phyloP scores from a whole-genome alignment of 2,113 vertebrate genomes.

The Ammodytes marinus region DNA sequence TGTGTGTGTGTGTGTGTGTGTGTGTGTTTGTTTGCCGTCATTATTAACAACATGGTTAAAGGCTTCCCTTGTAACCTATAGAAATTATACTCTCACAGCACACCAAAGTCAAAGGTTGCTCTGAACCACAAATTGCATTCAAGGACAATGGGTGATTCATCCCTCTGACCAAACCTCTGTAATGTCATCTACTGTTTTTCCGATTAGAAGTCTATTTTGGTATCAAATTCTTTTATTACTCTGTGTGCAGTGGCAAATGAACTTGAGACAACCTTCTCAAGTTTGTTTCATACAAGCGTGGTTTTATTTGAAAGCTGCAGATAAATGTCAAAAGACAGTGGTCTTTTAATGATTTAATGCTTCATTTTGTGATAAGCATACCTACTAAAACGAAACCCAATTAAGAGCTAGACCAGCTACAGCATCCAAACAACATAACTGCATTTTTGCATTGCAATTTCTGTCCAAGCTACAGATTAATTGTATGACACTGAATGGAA shows the following conservation, averaged over 20 bases:
- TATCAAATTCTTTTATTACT: constrained; percentile 61
- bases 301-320: constrained; percentile 37
- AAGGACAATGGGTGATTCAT: constrained; percentile 63
- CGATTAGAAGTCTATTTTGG: constrained; percentile 59
- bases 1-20: not conserved
- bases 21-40: constrained; percentile 23
- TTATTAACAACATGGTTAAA: constrained; percentile 21
- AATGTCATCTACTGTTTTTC: constrained; percentile 41
- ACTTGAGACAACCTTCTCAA: constrained; percentile 41
- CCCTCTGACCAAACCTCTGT: constrained; percentile 16
- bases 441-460: not conserved
- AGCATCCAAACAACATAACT: not conserved
- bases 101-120: constrained; percentile 40
- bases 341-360: constrained; percentile 27
- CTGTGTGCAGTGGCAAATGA: constrained; percentile 13
- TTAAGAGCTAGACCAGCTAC: not conserved
- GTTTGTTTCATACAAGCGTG: constrained; percentile 48
- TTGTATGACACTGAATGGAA: not conserved
- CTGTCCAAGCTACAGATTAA: not conserved
- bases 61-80: constrained; percentile 45
- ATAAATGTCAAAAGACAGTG: constrained; percentile 53
- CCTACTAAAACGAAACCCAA: not conserved
- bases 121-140: constrained; percentile 18
- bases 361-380: not conserved
- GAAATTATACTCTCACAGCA: constrained; percentile 3